Base-by-base conservation (phyloP, 2,797 vertebrate species). In the Enteromius fasciolatus region DNA sequence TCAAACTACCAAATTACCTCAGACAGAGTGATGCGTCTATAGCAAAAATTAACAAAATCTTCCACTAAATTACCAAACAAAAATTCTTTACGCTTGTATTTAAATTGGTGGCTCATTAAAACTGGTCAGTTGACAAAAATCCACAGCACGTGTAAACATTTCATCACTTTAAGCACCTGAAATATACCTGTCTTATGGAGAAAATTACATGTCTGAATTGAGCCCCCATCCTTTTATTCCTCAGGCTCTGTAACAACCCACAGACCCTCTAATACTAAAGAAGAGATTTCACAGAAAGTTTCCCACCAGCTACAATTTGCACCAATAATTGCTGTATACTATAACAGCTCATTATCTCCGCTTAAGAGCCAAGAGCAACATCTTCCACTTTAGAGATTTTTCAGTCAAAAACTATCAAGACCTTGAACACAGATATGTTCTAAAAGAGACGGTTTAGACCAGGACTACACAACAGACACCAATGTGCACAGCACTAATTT, bases 151-250 rank as follows among this genome's bases (percentile, higher is more conserved):
- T 11, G 36, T 70, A 2, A 74, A 72, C 7, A 12, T n/a, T n/a
- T n/a, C n/a, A n/a, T n/a, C n/a, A n/a, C n/a, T n/a, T n/a, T n/a
- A n/a, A n/a, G n/a, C n/a, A n/a, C n/a, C n/a, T n/a, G n/a, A n/a
- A n/a, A n/a, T n/a, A n/a, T n/a, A 52, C 50, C 25, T 41, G 66
- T 63, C 28, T 76, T 41, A 20, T 68, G 20, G 12, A 63, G 82
- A 72, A 84, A 84, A 85, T 82, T 67, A 84, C 48, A 79, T 0
- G n/a, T 82, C 76, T 80, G 59, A 79, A 82, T 79, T 14, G 72
- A 52, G 28, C 28, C 69, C 28, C 28, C 3, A 12, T 83, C 48
- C 69, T 80, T 83, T 87, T 78, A 68, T 76, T 74, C 69, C 23
- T 54, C 39, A 1, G 76, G 46, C 52, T n/a, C 66, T 20, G 1